These are phyloP conservation scores for Phorcus lineatus DNA, from an alignment of 2,888 invertebrate genomes.

Conservation along the genomic window DNA sequence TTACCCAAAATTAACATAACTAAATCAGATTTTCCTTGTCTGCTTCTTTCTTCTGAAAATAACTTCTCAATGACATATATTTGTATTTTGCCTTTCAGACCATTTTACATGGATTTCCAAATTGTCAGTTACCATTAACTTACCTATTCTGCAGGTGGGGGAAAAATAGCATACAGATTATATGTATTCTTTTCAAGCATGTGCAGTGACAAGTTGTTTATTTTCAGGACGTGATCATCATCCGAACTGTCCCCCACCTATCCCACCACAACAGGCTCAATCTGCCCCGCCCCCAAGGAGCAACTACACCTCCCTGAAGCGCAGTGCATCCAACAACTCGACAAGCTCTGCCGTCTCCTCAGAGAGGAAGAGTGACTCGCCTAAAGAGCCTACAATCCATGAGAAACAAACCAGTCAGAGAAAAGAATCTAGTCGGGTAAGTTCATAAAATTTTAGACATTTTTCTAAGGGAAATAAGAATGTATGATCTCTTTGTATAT, in stretches of 20 bases:
- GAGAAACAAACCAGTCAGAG: constrained; percentile 40
- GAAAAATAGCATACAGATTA: neutral
- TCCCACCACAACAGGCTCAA: constrained; percentile 73
- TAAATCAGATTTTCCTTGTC: no score
- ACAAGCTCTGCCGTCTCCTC: constrained; percentile 61
- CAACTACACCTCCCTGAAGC: constrained; percentile 74
- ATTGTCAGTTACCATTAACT: neutral
- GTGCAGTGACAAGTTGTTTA: neutral
- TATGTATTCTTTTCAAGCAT: neutral
- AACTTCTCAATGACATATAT: no score
- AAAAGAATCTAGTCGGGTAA: constrained; percentile 47
- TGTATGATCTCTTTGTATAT: no score
- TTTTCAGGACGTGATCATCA: constrained; percentile 66
- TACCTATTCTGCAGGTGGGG: neutral
- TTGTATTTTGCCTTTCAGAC: no score
- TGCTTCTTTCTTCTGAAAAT: no score
- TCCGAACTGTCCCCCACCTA: constrained; percentile 72
- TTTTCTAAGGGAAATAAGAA: neutral
- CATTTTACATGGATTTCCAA: neutral
- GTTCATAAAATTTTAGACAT: neutral
- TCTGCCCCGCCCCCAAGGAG: constrained; percentile 70
- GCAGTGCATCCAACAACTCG: constrained; percentile 73
- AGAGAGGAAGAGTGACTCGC: constrained; percentile 68
- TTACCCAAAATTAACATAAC: no score
- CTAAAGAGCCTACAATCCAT: constrained; percentile 55